Base-by-base conservation (phyloP, 1,140 invertebrate genomes). In the Aporrectodea caliginosa region DNA sequence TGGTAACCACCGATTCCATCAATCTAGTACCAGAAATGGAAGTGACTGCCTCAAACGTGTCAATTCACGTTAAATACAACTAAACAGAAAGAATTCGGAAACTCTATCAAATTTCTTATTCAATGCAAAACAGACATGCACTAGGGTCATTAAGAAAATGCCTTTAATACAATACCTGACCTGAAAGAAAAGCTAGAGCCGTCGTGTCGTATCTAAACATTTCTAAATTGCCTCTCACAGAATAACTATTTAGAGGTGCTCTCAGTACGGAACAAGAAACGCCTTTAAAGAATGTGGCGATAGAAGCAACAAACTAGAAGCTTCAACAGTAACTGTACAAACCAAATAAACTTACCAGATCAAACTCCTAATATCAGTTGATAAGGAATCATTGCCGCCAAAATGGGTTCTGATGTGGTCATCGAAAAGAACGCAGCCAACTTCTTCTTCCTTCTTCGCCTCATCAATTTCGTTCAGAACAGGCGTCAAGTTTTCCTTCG, bases 311-410 rank as follows among this genome's bases (percentile, higher is more conserved):
- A n/a, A n/a, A n/a, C n/a, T n/a, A n/a, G n/a, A n/a, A n/a, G n/a
- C n/a, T n/a, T n/a, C n/a, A n/a, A n/a, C n/a, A n/a, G n/a, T n/a
- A n/a, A n/a, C n/a, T n/a, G n/a, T n/a, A n/a, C n/a, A n/a, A 22
- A 58, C 6, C 43, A 6, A 22, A 58, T 6, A 58, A 58, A 73
- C 31, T 73, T 35, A 79, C 73, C 73, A 79, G 31, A 75, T 75
- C 74, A 79, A 77, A 35, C 69, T 30, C 12, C 35, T 31, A 35
- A 76, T 58, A 69, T n/a, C 43, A 69, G 6, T 33, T 16, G 74
- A 71, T 27, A 79, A 31, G 27, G 16, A 29, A 31, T 58, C 27
- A 35, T 70, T 34, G 34, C 74, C 35, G 43, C 35, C 31, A 2
- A 79, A 16, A 14, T 31, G 16, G 30, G 79, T 69, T 35, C 33